Evolutionary conservation across 2,888 invertebrate genomes (phyloP).

Genomic region (Mellilla xanthometata): DNA sequence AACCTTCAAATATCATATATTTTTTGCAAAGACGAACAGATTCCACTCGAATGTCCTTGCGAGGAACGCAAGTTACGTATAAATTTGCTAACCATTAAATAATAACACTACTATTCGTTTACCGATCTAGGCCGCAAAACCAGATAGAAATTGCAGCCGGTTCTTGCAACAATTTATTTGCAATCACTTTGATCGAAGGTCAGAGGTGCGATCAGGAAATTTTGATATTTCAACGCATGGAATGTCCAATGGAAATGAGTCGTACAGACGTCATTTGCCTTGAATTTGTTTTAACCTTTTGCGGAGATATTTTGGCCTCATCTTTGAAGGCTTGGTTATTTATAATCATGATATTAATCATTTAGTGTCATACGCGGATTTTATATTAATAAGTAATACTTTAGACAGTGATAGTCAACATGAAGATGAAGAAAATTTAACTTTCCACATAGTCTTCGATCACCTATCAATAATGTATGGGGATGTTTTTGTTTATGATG

Average conservation of each 20-base stretch:
- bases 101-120: conserved; percentile 27
- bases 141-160: conserved; percentile 1
- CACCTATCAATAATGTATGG: too few species aligned
- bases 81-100: conserved; percentile 24
- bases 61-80: conserved; percentile 6
- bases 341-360: too few species aligned
- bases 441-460: too few species aligned
- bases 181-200: conserved; percentile 19
- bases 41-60: conserved; percentile 14
- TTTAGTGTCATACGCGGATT: too few species aligned
- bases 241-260: conserved; percentile 4
- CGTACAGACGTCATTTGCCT: conserved; percentile 4
- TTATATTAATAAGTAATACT: too few species aligned
- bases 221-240: conserved; percentile 9
- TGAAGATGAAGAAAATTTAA: too few species aligned
- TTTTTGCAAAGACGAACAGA: too few species aligned
- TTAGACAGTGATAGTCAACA: too few species aligned
- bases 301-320: too few species aligned
- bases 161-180: conserved; percentile 15
- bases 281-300: not conserved
- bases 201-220: conserved; percentile 15
- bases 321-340: too few species aligned
- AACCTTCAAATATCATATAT: too few species aligned
- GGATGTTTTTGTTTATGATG: too few species aligned
- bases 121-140: conserved; percentile 12